These are phyloP conservation scores for Lacerta bilineata DNA, from an alignment of 2,797 vertebrate species.

Conservation along the genomic window DNA sequence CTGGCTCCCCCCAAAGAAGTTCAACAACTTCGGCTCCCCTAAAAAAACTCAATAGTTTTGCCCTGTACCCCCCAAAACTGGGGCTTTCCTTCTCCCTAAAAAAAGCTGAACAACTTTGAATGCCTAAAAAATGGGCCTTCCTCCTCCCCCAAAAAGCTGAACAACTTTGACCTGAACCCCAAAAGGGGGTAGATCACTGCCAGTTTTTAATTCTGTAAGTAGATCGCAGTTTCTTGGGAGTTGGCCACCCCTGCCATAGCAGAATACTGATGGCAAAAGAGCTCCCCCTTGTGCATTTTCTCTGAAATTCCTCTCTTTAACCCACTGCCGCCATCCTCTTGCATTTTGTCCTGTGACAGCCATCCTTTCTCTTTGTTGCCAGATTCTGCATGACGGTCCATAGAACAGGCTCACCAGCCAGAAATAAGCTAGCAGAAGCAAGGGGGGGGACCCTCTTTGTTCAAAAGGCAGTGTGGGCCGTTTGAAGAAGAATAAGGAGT, in stretches of 20 bases:
- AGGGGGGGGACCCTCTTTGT: neutral
- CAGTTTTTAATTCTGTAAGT: too few relatives aligned
- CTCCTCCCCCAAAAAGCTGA: too few relatives aligned
- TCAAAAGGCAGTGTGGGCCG: neutral
- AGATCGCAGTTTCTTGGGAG: too few relatives aligned
- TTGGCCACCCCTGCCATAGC: neutral
- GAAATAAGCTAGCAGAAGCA: neutral
- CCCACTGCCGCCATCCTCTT: neutral
- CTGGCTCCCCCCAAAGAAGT: too few relatives aligned
- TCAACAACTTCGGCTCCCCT: too few relatives aligned
- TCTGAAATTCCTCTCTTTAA: neutral
- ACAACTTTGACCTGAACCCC: too few relatives aligned
- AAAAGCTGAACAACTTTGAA: too few relatives aligned
- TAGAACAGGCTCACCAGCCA: neutral
- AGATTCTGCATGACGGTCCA: neutral
- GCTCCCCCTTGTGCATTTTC: conserved; percentile 21
- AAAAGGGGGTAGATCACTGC: too few relatives aligned
- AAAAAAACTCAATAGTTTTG: too few relatives aligned
- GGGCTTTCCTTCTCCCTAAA: too few relatives aligned
- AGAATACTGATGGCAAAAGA: neutral
- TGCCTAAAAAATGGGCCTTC: too few relatives aligned
- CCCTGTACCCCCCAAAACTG: too few relatives aligned
- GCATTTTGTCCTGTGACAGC: neutral
- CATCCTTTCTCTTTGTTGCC: neutral
- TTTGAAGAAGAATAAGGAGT: neutral